A percentile compares a stretch with the other conserved stretches of the same genome.
Evolutionary conservation across 2,797 vertebrate species (phyloP).

Genomic region (Apogon hyalosoma): DNA sequence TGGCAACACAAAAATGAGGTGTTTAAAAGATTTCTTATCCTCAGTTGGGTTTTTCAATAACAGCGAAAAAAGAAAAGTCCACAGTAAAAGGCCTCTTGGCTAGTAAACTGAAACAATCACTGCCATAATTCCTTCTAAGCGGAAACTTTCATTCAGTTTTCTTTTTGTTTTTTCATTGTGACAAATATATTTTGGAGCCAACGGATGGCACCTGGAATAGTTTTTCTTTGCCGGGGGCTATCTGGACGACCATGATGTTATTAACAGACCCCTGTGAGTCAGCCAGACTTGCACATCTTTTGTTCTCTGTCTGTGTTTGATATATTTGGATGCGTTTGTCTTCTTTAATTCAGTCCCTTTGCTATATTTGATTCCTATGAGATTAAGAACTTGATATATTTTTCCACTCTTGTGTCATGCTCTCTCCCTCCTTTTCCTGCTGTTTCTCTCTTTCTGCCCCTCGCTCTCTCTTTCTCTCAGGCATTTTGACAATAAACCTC

Average conservation of each 20-base stretch:
- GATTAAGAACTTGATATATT: conserved; percentile 62
- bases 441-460: conserved; percentile 27
- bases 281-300: conserved; percentile 46
- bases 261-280: conserved; percentile 55
- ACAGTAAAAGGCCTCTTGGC: neutral
- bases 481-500: conserved; percentile 67
- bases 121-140: conserved; percentile 4
- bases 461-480: conserved; percentile 28
- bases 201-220: conserved; percentile 41
- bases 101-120: conserved; percentile 12
- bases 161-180: conserved; percentile 27
- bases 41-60: conserved; percentile 3
- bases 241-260: conserved; percentile 56
- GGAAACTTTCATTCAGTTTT: conserved; percentile 19
- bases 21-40: conserved; percentile 12
- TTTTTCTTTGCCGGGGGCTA: conserved; percentile 46
- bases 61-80: neutral
- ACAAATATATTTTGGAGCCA: conserved; percentile 32
- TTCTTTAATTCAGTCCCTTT: conserved; percentile 44
- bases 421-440: conserved; percentile 1
- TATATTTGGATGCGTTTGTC: conserved; percentile 59
- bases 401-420: conserved; percentile 23
- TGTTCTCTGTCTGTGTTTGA: conserved; percentile 52
- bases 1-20: neutral
- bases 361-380: conserved; percentile 59